These are phyloP conservation scores for Bugula neritina DNA, from an alignment of 2,888 invertebrate species.

Conservation along the genomic window DNA sequence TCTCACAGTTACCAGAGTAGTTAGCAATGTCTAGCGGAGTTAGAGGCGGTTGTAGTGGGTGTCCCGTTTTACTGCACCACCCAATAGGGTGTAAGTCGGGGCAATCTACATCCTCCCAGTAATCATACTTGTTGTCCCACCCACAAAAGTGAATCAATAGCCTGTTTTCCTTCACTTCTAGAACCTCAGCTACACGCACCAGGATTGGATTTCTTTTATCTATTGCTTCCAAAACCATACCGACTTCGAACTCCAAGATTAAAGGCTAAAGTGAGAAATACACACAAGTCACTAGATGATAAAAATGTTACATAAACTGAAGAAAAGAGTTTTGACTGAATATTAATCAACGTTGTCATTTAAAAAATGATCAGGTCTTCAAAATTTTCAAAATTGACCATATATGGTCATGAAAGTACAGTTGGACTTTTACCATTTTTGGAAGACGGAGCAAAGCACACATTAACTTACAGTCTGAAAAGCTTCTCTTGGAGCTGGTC, in stretches of 20 bases:
- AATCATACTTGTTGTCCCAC: constrained; percentile 76
- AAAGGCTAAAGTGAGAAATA: not conserved
- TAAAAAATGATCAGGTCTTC: too few relatives aligned
- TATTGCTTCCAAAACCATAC: constrained; percentile 82
- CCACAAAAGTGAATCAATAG: constrained; percentile 79
- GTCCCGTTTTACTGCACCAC: constrained; percentile 68
- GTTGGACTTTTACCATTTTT: too few relatives aligned
- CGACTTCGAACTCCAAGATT: constrained; percentile 66
- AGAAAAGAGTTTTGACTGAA: too few relatives aligned
- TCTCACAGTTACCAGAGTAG: constrained; percentile 64
- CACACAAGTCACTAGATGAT: too few relatives aligned
- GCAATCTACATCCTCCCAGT: constrained; percentile 85
- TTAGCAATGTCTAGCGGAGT: constrained; percentile 62
- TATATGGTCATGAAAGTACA: too few relatives aligned
- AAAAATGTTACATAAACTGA: too few relatives aligned
- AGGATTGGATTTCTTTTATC: constrained; percentile 71
- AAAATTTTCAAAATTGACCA: too few relatives aligned
- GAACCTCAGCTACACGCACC: constrained; percentile 77
- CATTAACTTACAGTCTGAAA: constrained; percentile 60
- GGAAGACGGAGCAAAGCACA: too few relatives aligned
- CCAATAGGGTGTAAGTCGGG: constrained; percentile 84
- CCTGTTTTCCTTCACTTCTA: constrained; percentile 66
- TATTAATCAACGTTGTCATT: too few relatives aligned
- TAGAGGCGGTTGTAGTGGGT: constrained; percentile 76
- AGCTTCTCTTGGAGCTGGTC: constrained; percentile 72